These are phyloP conservation scores for Cariama cristata DNA, from an alignment of 2,113 vertebrate species.

Conservation along the genomic window DNA sequence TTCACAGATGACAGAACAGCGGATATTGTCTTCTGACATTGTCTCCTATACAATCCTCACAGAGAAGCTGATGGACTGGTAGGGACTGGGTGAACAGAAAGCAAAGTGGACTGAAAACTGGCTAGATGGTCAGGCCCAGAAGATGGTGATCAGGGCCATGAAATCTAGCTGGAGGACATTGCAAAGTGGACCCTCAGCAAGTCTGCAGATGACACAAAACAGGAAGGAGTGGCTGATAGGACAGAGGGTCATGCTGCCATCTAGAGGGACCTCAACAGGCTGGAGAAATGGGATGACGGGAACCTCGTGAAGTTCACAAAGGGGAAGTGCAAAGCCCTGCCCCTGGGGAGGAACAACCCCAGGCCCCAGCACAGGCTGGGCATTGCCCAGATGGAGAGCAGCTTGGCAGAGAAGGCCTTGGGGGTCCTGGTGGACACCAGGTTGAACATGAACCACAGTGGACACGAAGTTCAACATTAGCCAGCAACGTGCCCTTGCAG, in stretches of 20 bases:
- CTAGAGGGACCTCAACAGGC: too few relatives aligned
- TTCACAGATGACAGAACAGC: neutral
- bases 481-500: rapidly evolving
- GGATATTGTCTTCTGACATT: neutral
- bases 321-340: neutral
- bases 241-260: too few relatives aligned
- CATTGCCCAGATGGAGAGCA: neutral
- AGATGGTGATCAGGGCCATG: neutral
- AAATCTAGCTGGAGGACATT: neutral
- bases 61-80: neutral
- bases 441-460: neutral
- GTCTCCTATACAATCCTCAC: neutral
- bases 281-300: too few relatives aligned
- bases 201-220: neutral
- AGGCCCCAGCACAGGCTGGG: neutral
- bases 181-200: too few relatives aligned
- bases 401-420: neutral
- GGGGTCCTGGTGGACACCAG: too few relatives aligned
- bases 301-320: neutral
- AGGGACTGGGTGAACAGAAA: neutral
- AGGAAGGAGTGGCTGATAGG: too few relatives aligned
- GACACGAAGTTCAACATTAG: neutral
- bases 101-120: neutral
- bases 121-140: neutral
- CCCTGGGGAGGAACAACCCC: neutral